Base-by-base conservation (phyloP, 2,113 vertebrate genomes). In the Paedocypris sp. region DNA sequence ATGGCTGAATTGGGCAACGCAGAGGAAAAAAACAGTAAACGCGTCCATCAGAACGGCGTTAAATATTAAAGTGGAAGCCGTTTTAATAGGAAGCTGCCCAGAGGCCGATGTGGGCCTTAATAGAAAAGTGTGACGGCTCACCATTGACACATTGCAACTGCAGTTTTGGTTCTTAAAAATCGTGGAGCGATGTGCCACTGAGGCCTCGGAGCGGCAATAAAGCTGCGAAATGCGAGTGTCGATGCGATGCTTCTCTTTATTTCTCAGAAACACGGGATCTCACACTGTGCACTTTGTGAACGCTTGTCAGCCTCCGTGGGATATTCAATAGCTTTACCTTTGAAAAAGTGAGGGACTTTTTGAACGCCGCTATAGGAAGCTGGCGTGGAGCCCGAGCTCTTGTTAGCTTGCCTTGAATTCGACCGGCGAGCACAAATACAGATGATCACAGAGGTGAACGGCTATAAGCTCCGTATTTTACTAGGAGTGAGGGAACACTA, bases 391-490 rank as follows among this genome's bases (percentile, higher is more conserved):
- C 74, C 69, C 33, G 47, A 52, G 53, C 70, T 75, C 73, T 68
- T 57, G 67, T 76, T 74, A 62, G 68, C 65, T 57, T 36, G 36
- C 57, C 46, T 68, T 73, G 51, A 49, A 49, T 29, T 48, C 60
- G 74, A 50, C 76, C 69, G 62, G 60, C 11, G 62, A 60, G 62
- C 49, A 64, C 38, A 70, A 71, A 78, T 28, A 41, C 64, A 71
- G 62, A 71, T 84, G 78, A 84, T 84, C 83, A 84, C 81, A 80
- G 75, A 82, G 77, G 85, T 83, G 78, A 85, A 77, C 62, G 52
- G 67, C 78, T 71, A 77, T 84, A 74, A 85, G 80, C 75, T 72
- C 67, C 57, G 79, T 79, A 74, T 82, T 80, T 82, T 78, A 69
- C 41, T 8, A 73, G 67, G 52, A 63, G 79, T 52, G 77, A 73